These are phyloP conservation scores for Phycodurus eques DNA, from an alignment of 2,113 vertebrate species.

Conservation along the genomic window DNA sequence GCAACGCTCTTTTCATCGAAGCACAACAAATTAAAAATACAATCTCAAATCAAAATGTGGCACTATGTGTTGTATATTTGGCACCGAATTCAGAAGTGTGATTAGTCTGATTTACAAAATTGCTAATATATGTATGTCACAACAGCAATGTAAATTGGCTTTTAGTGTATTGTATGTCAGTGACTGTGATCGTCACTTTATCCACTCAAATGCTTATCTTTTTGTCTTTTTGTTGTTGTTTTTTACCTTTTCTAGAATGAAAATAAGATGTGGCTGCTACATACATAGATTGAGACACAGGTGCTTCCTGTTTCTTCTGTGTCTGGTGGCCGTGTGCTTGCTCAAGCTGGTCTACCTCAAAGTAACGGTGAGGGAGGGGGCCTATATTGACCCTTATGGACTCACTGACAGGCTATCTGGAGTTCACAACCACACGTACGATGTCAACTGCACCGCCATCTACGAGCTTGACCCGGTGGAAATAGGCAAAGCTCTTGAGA, in stretches of 20 bases:
- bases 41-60: too few species aligned
- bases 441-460: conserved; percentile 82
- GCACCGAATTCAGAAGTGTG: not conserved
- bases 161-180: not conserved
- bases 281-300: conserved; percentile 65
- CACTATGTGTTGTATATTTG: too few species aligned
- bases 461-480: conserved; percentile 85
- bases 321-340: conserved; percentile 51
- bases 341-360: conserved; percentile 62
- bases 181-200: not conserved
- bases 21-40: too few species aligned
- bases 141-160: too few species aligned
- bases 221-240: not conserved
- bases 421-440: conserved; percentile 57
- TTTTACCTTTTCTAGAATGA: conserved; percentile 79
- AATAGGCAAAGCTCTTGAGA: conserved; percentile 84
- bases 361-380: conserved; percentile 40
- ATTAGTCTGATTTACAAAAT: too few species aligned
- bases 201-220: not conserved
- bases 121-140: too few species aligned
- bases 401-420: conserved; percentile 68
- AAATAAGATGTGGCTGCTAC: conserved; percentile 62
- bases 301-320: conserved; percentile 59
- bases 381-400: conserved; percentile 76
- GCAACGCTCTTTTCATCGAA: too few species aligned